These are phyloP conservation scores for Dendrocincla fuliginosa DNA, from an alignment of 2,797 vertebrate genomes.

Conservation along the genomic window DNA sequence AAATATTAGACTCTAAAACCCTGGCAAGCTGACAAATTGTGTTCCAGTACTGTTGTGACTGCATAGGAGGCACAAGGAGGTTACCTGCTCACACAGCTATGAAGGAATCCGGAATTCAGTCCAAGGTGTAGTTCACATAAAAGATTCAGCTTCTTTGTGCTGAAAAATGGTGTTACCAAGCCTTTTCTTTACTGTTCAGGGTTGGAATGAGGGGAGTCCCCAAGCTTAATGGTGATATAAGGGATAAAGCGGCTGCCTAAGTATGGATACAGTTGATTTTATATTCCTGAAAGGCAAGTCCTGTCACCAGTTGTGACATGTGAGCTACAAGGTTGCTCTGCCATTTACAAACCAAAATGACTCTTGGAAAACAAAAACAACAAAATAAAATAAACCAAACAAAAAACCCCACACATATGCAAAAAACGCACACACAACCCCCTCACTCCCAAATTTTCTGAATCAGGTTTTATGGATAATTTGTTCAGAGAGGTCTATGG, in stretches of 20 bases:
- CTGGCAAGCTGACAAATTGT: background rate
- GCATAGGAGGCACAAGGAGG: background rate
- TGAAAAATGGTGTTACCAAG: background rate
- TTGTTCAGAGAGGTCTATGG: background rate
- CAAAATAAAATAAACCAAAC: background rate
- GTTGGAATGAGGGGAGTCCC: background rate
- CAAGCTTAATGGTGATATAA: background rate
- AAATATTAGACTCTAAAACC: background rate
- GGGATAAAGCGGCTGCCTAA: background rate
- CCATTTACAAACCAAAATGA: background rate
- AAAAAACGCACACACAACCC: no score
- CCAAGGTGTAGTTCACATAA: background rate
- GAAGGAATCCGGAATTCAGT: background rate
- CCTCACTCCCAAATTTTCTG: background rate
- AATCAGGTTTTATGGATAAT: background rate
- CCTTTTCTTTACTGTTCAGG: background rate
- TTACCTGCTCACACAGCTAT: fast-evolving
- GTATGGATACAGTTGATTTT: background rate
- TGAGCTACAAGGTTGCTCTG: background rate
- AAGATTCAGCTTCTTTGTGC: background rate
- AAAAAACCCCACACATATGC: no score
- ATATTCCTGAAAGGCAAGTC: background rate
- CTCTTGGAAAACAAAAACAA: background rate
- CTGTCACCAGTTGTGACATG: background rate
- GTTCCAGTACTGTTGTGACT: background rate